Evolutionary conservation across 2,113 vertebrate species (phyloP), one percentile per base, ranked within the genome.

Genomic region (Nyctereutes procyonoides): DNA sequence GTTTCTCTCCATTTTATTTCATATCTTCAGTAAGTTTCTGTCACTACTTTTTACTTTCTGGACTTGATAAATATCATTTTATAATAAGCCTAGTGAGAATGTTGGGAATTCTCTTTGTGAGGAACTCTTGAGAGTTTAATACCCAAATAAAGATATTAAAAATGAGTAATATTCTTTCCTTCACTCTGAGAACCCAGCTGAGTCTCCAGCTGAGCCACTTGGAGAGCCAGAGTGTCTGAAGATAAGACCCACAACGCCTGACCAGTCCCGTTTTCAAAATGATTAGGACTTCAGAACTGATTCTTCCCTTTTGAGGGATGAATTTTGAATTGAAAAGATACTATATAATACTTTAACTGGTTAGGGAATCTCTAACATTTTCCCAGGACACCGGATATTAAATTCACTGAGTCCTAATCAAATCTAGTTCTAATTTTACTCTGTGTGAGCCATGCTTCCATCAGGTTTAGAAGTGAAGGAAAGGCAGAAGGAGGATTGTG

Each of bases 31-130:
- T 35, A 81, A 94, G 8, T 92, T 35, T 30, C 14, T 0, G 28
- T 93, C 58, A 38, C 19, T 85, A 55, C 62, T 62, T 82, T 89
- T 93, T 92, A 62, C n/a, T 90, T 85, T 96, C 71, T 53, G 19
- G 9, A 77, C 55, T 55, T 79, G 22, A 77, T 77, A 76, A 91
- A 56, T 85, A 32, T 19, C 20, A 85, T 67, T 95, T 90, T 71
- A 30, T 85, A 84, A 81, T 76, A 81, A 67, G 60, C 60, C 77
- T 79, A 84, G 77, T 13, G 20, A 95, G 19, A 30, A 48, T 65
- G 11, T 56, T 88, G 43, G 28, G 13, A 55, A 92, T 69, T 93
- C 55, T 97, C n/a, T 79, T 86, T 67, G 79, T 95, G 65, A 79
- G 71, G 74, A 93, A 53, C 67, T 95, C 67, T 94, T 92, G 60